Evolutionary conservation across 2,888 invertebrate genomes (phyloP), one percentile per base, ranked within the genome.

Genomic region (Drosophila longiperda): DNA sequence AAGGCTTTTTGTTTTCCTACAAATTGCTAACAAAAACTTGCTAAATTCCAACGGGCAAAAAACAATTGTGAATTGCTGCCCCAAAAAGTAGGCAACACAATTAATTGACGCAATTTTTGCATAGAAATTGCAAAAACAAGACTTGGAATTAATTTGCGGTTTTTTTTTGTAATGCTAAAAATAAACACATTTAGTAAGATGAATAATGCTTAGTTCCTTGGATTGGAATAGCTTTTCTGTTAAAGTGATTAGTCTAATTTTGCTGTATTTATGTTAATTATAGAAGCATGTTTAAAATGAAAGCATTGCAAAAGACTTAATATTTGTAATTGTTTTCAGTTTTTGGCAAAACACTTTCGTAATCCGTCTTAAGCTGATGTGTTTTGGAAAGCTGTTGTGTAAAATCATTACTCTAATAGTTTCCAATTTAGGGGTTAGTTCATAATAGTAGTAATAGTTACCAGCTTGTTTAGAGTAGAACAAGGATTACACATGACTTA

Each of bases 31-130:
- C 50, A 65, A 64, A 59, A 74, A 54, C 48, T 50, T 49, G 33
- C 36, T 23, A 48, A 60, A 79, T 57, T 55, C 57, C 23, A 49
- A 29, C 29, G 60, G 52, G 65, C 70, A 60, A 66, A 29, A 29
- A 62, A 55, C 49, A 36, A 50, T 52, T 38, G 48, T 42, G 45
- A 42, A 36, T 23, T 12, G n/a, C 11, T 7, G 36, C 54, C 34
- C 58, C 3, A 49, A 73, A 72, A 73, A 61, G 53, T 66, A 73
- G 48, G 66, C 73, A 62, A 73, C 52, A 38, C 66, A 72, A 73
- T 73, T 59, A 73, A 73, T 73, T 65, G 32, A 7, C 12, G 23
- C 26, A 12, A 69, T 33, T 49, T 29, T 38, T 8, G 12, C 34
- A 15, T 42, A 4, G n/a, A 26, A 55, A 42, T 40, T 45, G 17